Evolutionary conservation across 1,140 invertebrate species (phyloP).

Genomic region (Caenorhabditis latens): DNA sequence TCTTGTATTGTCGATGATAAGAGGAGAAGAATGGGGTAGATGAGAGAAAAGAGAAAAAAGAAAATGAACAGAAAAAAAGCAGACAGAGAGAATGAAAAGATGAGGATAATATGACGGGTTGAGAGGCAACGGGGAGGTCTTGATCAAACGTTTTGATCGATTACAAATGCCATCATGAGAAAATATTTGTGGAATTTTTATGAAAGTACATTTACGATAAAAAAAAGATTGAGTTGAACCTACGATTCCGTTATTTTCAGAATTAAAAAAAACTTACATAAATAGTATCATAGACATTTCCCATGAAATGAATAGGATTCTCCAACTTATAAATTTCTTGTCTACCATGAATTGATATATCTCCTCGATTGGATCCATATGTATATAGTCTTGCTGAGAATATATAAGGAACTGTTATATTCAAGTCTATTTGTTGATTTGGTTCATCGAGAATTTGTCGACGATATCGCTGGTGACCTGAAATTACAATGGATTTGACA

Average conservation of each 20-base stretch:
- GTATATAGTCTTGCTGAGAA: constrained; percentile 74
- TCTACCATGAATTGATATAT: constrained; percentile 58
- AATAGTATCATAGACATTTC: constrained; percentile 71
- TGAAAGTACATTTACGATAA: neutral
- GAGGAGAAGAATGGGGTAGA: constrained; percentile 3
- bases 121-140: neutral
- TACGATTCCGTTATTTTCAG: no score
- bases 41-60: constrained; percentile 5
- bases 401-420: constrained; percentile 75
- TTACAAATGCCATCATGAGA: neutral
- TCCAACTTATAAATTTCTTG: constrained; percentile 65
- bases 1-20: constrained; percentile 29
- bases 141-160: neutral
- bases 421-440: constrained; percentile 71
- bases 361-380: constrained; percentile 68
- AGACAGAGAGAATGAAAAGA: constrained; percentile 25
- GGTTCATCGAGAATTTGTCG: constrained; percentile 52
- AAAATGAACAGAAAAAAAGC: constrained; percentile 9
- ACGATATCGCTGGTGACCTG: constrained; percentile 58
- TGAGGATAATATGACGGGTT: neutral
- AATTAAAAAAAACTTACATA: constrained; percentile 67
- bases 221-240: neutral
- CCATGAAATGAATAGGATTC: constrained; percentile 71
- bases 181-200: neutral
- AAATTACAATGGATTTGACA: neutral